Percentiles rank a stretch among this genome's conserved stretches.
Conservation (phyloP, 2,888 invertebrate genomes). For the Allophyes oxyacanthae region DNA sequence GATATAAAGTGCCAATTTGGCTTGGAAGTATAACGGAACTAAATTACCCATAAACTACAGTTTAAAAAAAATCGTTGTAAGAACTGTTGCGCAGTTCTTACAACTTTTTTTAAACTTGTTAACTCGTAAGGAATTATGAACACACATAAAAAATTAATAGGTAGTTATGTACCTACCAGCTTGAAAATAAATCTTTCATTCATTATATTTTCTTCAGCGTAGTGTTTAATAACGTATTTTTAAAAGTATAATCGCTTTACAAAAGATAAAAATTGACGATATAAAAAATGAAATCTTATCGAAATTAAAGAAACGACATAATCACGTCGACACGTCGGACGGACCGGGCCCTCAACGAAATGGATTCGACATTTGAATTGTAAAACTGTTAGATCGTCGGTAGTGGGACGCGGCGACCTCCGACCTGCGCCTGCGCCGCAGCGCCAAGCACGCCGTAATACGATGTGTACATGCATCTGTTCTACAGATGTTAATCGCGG, state of each 20-base stretch:
- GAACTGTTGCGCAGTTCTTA: too few species aligned
- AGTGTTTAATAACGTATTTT: not conserved
- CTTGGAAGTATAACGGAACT: conserved; percentile 40
- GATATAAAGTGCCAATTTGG: conserved; percentile 39
- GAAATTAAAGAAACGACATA: conserved; percentile 49
- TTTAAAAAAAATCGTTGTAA: too few species aligned
- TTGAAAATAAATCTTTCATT: conserved; percentile 3
- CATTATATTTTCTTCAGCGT: not conserved
- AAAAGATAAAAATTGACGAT: conserved; percentile 30
- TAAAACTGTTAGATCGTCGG: conserved; percentile 61
- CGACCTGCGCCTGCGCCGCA: conserved; percentile 59
- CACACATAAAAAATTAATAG: not conserved
- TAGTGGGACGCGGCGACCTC: conserved; percentile 62
- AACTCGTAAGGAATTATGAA: conserved; percentile 2
- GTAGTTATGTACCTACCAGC: not conserved
- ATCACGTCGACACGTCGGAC: conserved; percentile 56
- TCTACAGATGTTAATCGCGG: conserved; percentile 80
- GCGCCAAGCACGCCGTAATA: conserved; percentile 64
- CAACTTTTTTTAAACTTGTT: conserved; percentile 12
- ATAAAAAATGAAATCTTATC: conserved; percentile 38
- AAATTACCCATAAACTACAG: conserved; percentile 31
- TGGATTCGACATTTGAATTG: conserved; percentile 68
- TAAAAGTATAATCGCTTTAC: conserved; percentile 14
- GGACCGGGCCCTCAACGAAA: conserved; percentile 40
- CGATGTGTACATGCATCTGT: conserved; percentile 71